Percentiles rank a stretch among this genome's conserved stretches.
Evolutionary conservation across 2,113 vertebrate genomes (phyloP).

Genomic region (Propithecus coquereli): DNA sequence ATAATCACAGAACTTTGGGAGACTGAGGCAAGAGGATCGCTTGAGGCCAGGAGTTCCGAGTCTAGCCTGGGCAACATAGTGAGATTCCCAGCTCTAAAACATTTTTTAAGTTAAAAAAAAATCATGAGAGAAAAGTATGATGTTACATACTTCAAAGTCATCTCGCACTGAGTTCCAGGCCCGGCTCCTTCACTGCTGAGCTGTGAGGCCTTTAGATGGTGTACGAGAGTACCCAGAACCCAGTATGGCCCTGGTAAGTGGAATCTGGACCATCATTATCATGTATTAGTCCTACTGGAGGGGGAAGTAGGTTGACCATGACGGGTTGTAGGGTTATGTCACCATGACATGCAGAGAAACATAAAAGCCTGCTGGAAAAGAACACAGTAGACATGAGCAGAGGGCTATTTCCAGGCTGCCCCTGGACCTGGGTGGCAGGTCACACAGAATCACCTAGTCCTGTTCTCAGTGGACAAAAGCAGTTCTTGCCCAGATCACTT

Average conservation of each 20-base stretch:
- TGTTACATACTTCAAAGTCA: neutral
- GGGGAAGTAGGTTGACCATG: neutral
- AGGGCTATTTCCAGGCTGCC: neutral
- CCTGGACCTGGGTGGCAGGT: no score
- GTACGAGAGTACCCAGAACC: neutral
- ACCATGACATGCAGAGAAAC: neutral
- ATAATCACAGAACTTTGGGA: neutral
- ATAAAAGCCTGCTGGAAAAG: neutral
- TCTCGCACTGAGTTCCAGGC: neutral
- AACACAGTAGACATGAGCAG: neutral
- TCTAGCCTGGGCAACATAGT: neutral
- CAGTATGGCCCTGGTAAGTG: neutral
- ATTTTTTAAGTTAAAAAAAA: neutral
- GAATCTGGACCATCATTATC: neutral
- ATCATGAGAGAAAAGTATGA: neutral
- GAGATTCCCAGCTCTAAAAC: neutral
- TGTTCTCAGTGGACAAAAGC: neutral
- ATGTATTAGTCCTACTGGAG: neutral
- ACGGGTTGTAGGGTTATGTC: neutral
- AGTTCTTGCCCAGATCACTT: neutral
- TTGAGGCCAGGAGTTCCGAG: no score
- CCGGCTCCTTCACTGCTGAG: neutral
- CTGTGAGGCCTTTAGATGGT: neutral
- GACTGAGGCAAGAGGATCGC: no score
- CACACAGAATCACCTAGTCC: neutral